These are phyloP conservation scores for Sinocyclocheilus maitianheensis DNA, from an alignment of 2,113 vertebrate species.

Conservation along the genomic window DNA sequence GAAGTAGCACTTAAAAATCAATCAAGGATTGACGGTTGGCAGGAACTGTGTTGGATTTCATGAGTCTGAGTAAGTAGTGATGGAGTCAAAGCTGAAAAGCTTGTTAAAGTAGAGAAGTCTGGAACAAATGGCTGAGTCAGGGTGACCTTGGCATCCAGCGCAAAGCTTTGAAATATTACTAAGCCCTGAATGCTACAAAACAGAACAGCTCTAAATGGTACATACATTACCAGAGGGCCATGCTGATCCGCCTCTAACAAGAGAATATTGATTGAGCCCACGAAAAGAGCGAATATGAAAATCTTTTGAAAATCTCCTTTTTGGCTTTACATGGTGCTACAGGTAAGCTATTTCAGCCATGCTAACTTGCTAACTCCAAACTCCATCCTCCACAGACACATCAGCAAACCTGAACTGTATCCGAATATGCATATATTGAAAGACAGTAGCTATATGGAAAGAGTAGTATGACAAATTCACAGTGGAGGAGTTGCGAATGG, in stretches of 20 bases:
- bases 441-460: too few relatives aligned
- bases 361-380: not conserved
- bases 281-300: not conserved
- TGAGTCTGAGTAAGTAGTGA: not conserved
- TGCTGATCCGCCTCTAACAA: not conserved
- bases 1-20: not conserved
- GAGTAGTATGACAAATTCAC: too few relatives aligned
- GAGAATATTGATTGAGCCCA: conserved; percentile 1
- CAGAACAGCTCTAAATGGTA: not conserved
- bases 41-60: not conserved
- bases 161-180: conserved; percentile 29
- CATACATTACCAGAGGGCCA: not conserved
- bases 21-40: not conserved
- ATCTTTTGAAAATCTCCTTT: not conserved
- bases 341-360: not conserved
- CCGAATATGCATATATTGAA: not conserved
- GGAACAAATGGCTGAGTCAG: not conserved
- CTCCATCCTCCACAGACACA: not conserved
- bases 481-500: too few relatives aligned
- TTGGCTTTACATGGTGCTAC: not conserved
- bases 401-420: not conserved
- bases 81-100: conserved; percentile 5
- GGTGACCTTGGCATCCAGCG: conserved; percentile 17
- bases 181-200: not conserved
- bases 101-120: conserved; percentile 1